phyloP scores from a whole-genome alignment of 2,888 invertebrate genomes.

The Sphinx pinastri region DNA sequence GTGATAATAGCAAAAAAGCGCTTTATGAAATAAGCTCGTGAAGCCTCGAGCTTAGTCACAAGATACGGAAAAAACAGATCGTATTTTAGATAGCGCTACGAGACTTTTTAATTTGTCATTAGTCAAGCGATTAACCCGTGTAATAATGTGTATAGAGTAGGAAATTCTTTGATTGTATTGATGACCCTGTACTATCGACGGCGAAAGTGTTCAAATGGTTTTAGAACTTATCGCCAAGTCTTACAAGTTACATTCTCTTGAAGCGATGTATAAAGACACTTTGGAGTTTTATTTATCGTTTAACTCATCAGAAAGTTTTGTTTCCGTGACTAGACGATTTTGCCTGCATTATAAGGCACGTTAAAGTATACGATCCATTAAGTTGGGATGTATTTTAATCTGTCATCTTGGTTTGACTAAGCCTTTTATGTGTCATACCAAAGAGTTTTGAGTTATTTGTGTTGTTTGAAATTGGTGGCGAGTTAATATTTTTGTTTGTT shows the following conservation, averaged over 20 bases:
- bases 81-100: constrained; percentile 47
- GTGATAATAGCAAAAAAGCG: constrained; percentile 57
- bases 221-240: constrained; percentile 24
- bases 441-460: constrained; percentile 7
- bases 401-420: constrained; percentile 29
- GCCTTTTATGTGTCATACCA: constrained; percentile 25
- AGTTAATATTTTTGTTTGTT: not conserved
- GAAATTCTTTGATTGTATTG: constrained; percentile 19
- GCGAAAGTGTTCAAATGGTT: constrained; percentile 11
- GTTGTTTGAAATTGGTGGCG: constrained; percentile 1
- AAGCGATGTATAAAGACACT: constrained; percentile 19
- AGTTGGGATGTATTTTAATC: constrained; percentile 38
- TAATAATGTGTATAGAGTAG: constrained; percentile 23
- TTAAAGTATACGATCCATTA: constrained; percentile 36
- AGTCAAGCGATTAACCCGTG: constrained; percentile 22
- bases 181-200: constrained; percentile 8
- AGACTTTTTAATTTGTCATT: constrained; percentile 23
- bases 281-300: constrained; percentile 40
- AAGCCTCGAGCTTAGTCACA: constrained; percentile 57
- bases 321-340: constrained; percentile 49
- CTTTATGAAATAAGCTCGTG: constrained; percentile 48
- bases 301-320: constrained; percentile 39
- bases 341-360: constrained; percentile 34
- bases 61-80: constrained; percentile 55
- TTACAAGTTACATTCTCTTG: constrained; percentile 22